Conservation (phyloP, 2,113 vertebrate genomes). For the Corythornis vintsioides region DNA sequence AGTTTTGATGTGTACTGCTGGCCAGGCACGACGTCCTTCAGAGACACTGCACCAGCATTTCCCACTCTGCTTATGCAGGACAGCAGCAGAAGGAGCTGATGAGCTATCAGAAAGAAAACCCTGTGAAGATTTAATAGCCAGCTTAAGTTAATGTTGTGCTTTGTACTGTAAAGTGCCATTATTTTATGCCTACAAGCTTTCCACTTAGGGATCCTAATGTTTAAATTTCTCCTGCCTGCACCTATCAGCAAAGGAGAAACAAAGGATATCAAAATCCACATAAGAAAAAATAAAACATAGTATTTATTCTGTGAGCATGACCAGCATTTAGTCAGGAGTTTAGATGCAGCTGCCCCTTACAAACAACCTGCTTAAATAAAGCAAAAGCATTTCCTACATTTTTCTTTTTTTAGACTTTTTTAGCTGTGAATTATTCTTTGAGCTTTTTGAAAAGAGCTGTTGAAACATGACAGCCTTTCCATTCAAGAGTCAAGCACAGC, state of each 20-base stretch:
- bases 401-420: background rate
- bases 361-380: background rate
- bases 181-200: background rate
- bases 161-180: background rate
- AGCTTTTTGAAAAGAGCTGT: background rate
- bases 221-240: background rate
- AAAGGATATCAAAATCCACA: background rate
- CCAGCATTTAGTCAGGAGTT: background rate
- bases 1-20: background rate
- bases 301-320: background rate
- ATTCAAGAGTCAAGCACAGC: background rate
- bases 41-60: background rate
- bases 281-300: background rate
- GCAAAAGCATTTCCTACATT: background rate
- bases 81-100: background rate
- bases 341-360: background rate
- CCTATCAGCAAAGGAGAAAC: background rate
- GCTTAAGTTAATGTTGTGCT: background rate
- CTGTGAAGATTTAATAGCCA: background rate
- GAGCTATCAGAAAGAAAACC: background rate
- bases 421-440: background rate
- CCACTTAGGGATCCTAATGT: background rate
- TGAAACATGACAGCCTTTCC: background rate
- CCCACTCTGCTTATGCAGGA: background rate
- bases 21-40: background rate